Conservation (phyloP, 2,888 invertebrate species). For the Eupithecia inturbata region DNA sequence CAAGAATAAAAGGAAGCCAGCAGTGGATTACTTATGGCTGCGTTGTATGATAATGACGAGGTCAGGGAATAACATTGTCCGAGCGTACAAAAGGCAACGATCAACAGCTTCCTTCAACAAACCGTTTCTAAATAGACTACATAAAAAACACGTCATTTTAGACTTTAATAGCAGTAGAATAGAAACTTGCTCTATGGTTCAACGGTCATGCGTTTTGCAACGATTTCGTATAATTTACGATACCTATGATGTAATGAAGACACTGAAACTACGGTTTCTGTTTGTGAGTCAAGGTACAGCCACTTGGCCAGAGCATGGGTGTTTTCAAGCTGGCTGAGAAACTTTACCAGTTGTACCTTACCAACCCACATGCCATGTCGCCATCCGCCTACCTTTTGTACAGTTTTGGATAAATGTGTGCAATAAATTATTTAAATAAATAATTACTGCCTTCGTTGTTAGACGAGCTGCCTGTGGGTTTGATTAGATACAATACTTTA, state of each 20-base stretch:
- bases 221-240: constrained; percentile 54
- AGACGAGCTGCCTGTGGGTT: too few species aligned
- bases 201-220: constrained; percentile 55
- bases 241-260: constrained; percentile 47
- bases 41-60: too few species aligned
- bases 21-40: too few species aligned
- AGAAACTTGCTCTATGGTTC: constrained; percentile 49
- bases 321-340: neutral
- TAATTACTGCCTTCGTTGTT: too few species aligned
- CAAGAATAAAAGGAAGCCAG: too few species aligned
- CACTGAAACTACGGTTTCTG: constrained; percentile 31
- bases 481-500: too few species aligned
- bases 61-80: too few species aligned
- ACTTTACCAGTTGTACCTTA: neutral
- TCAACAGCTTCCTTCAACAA: neutral
- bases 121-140: neutral
- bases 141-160: neutral
- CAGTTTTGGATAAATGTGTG: too few species aligned
- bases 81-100: too few species aligned
- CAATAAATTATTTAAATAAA: too few species aligned
- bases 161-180: neutral
- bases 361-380: too few species aligned
- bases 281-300: constrained; percentile 32
- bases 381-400: too few species aligned
- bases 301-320: neutral